A percentile compares a stretch with the other conserved stretches of the same genome.
Evolutionary conservation across 2,888 invertebrate genomes (phyloP).

Genomic region (Dyspetes luteomarginatus): DNA sequence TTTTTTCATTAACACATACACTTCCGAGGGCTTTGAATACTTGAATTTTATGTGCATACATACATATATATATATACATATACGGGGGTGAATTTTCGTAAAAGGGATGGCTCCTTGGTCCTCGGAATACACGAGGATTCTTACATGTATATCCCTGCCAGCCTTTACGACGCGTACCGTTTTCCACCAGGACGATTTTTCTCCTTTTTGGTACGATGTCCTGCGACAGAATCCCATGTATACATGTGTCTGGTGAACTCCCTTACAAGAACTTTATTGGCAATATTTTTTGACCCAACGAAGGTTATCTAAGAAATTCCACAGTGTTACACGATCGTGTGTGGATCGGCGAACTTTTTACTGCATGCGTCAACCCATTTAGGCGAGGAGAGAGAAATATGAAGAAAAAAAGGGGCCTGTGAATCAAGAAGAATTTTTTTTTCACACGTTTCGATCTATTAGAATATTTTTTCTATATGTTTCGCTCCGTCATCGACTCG

Average conservation of each 20-base stretch:
- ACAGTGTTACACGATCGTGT: not conserved
- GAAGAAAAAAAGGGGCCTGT: not conserved
- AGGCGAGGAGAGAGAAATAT: not conserved
- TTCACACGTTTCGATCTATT: not conserved
- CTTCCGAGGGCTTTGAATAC: slow-evolving; percentile 9
- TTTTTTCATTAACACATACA: slow-evolving; percentile 53
- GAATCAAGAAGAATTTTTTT: not conserved
- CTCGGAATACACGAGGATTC: slow-evolving; percentile 10
- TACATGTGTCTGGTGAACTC: slow-evolving; percentile 19
- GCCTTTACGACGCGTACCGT: slow-evolving; percentile 25
- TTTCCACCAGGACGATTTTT: slow-evolving; percentile 30
- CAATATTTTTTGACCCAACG: slow-evolving; percentile 52
- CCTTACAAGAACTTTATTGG: slow-evolving; percentile 54
- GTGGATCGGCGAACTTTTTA: slow-evolving; percentile 19
- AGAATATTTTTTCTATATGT: not conserved
- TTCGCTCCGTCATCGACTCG: not conserved
- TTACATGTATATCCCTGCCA: not conserved
- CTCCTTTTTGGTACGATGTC: slow-evolving; percentile 1
- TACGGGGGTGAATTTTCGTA: not conserved
- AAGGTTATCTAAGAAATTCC: slow-evolving; percentile 46
- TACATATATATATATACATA: slow-evolving; percentile 19
- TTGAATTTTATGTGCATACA: not conserved
- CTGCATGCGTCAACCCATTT: not conserved
- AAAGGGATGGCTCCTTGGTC: slow-evolving; percentile 11
- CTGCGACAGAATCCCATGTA: not conserved